phyloP scores from a whole-genome alignment of 2,113 vertebrate genomes.

The Phyllopteryx taeniolatus region DNA sequence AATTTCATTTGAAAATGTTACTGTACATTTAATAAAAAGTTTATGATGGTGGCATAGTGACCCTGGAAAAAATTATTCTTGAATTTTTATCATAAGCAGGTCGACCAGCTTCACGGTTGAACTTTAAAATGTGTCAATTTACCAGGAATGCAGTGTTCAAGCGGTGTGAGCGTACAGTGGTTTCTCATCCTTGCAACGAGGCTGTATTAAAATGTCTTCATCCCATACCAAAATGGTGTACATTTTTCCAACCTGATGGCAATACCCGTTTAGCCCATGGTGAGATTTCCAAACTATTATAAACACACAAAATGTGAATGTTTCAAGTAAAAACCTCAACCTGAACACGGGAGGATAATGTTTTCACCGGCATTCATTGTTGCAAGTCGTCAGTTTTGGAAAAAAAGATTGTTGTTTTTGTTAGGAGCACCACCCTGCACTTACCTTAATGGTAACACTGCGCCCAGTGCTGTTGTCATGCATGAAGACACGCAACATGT shows the following conservation, averaged over 20 bases:
- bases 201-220: no score
- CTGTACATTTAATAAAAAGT: background rate
- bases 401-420: background rate
- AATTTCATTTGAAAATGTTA: background rate
- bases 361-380: background rate
- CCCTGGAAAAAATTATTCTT: background rate
- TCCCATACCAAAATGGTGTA: background rate
- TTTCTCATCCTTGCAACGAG: no score
- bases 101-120: no score
- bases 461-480: slow-evolving; percentile 92
- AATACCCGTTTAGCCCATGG: no score
- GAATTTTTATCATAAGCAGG: background rate
- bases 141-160: background rate
- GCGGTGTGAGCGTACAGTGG: no score
- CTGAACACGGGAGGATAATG: background rate
- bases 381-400: background rate
- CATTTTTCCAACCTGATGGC: background rate
- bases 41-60: background rate
- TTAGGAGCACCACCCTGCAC: slow-evolving; percentile 6
- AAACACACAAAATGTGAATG: background rate
- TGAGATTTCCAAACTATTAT: no score
- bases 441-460: slow-evolving; percentile 92
- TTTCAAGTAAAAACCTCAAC: background rate
- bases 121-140: background rate
- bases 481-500: slow-evolving; percentile 98